Percentiles rank a stretch among this genome's conserved stretches.
Evolutionary conservation across 2,797 vertebrate species (phyloP).

Genomic region (Tauraco hartlaubi): DNA sequence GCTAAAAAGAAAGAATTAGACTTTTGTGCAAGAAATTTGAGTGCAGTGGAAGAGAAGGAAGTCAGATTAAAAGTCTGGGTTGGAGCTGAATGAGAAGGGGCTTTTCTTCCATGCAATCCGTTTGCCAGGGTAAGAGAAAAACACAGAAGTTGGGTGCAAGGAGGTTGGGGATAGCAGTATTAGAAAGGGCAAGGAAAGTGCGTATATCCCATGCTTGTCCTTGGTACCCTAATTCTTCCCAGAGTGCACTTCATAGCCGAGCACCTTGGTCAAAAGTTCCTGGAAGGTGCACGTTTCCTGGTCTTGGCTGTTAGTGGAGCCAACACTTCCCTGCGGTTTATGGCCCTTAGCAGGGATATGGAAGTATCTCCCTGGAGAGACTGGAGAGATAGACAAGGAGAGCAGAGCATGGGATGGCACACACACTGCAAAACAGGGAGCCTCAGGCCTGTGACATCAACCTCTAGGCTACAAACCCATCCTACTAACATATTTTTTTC

Average conservation of each 20-base stretch:
- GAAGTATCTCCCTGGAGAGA: background rate
- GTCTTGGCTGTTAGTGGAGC: background rate
- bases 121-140: background rate
- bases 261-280: background rate
- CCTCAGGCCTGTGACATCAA: background rate
- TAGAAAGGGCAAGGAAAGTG: background rate
- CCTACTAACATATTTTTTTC: background rate
- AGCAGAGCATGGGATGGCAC: fast-evolving
- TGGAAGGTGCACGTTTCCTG: background rate
- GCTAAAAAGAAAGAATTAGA: background rate
- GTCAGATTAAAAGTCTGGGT: background rate
- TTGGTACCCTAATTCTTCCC: background rate
- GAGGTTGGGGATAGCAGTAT: background rate
- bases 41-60: background rate
- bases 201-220: background rate
- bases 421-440: background rate
- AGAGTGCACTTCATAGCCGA: background rate
- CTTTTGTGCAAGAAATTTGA: background rate
- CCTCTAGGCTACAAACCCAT: background rate
- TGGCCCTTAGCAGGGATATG: background rate
- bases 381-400: background rate
- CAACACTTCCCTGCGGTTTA: background rate
- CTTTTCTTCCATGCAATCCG: background rate
- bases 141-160: too few relatives aligned
- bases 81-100: background rate